Base-by-base conservation (phyloP, 1,140 invertebrate species). In the Aradophagus sp. region DNA sequence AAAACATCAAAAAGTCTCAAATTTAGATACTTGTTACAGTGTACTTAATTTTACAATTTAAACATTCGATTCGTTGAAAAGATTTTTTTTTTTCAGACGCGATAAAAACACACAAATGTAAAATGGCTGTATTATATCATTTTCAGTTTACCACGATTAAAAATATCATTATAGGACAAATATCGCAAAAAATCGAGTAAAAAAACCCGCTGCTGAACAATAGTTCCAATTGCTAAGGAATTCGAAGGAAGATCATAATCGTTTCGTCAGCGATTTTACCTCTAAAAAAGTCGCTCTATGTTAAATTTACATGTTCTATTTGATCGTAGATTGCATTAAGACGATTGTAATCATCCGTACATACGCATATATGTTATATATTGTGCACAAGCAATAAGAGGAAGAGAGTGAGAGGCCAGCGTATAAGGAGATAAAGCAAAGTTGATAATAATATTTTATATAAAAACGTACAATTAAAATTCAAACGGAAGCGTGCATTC, bases 361-460 rank as follows among this genome's bases (percentile, higher is more conserved):
- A 38, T 34, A 39, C 31, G 41, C 58, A 45, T 62, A 71, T 8
- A 62, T 36, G 27, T 47, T n/a, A n/a, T 55, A 61, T 34, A 62
- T 61, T 55, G 61, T 72, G 59, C 50, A 62, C 38, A 56, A 66
- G 42, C 39, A 56, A 48, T 66, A 62, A 72, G 62, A 72, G 50
- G 68, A 72, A 72, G 62, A 66, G 61, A 72, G 69, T 58, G 61
- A 62, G 55, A 66, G 62, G 61, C 55, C 39, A 44, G 55, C 36
- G 13, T 65, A 65, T 36, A 65, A 53, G 31, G 19, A 72, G 55
- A 41, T 42, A 53, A 63, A 52, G 59, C 23, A 61, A 72, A 59
- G 47, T 44, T 23, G 52, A 58, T 56, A 29, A 56, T 47, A 52
- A 58, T 45, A 36, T 19, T 53, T 42, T 16, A 53, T 47, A 42